Evolutionary conservation across 2,888 invertebrate genomes (phyloP), one percentile per base, ranked within the genome.

Genomic region (Dicycla oo): DNA sequence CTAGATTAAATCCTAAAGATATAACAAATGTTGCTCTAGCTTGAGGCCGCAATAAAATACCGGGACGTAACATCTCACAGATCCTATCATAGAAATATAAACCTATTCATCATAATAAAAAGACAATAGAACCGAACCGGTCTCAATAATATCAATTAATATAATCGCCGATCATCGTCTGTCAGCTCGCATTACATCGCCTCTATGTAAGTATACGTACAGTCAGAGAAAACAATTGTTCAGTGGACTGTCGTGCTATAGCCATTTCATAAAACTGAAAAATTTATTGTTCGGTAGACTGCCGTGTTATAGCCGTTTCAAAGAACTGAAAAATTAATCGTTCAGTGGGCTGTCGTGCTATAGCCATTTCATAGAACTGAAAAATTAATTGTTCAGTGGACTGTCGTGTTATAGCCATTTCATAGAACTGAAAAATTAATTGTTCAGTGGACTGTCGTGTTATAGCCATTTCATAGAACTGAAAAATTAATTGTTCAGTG

Each of bases 141-240:
- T 69, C 66, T 26, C 73, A 70, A 70, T 68, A 69, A 77, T 62
- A 47, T 63, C 69, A 78, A 86, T 82, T 75, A 75, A 62, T 81
- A 60, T 66, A 74, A 80, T 82, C 63, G 45, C 38, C 60, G 63
- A 66, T 78, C 54, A 82, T 69, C 58, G 62, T 38, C 47, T 65
- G 80, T 63, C 69, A 61, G 58, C 43, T 74, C 63, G 62, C 63
- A 60, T 79, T 78, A 67, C 69, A 67, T 47, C 40, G 71, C 20
- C 45, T 8, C 15, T 2, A 2, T 5, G 45, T n/a, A n/a, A n/a
- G n/a, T n/a, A n/a, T n/a, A n/a, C n/a, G n/a, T 53, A 69, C 38
- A 58, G 7, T 47, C 38, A 47, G 1, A 2, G 15, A 40, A 60
- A 53, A 30, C 0, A 20, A 30, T 38, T n/a, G 43, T 43, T 68